Percentiles rank a stretch among this genome's conserved stretches.
Conservation (phyloP, 2,113 vertebrate species). For the Apodemus speciosus region DNA sequence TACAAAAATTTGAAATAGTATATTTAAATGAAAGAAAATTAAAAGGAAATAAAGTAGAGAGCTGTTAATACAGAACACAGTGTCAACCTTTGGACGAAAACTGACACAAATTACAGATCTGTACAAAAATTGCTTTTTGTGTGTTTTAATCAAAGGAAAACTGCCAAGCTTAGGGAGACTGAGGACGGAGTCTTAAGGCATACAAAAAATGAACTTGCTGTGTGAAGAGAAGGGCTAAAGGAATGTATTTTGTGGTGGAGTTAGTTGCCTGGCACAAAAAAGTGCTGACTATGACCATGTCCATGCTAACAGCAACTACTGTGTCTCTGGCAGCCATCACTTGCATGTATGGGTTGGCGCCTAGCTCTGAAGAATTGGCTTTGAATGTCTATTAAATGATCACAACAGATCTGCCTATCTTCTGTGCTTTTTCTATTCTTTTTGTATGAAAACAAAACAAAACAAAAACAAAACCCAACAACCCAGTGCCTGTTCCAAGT, state of each 20-base stretch:
- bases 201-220: not conserved
- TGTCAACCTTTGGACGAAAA: not conserved
- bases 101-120: not conserved
- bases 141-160: not conserved
- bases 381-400: constrained; percentile 62
- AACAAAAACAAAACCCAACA: not conserved
- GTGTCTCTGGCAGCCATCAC: not conserved
- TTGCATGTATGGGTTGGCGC: constrained; percentile 31
- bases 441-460: constrained; percentile 25
- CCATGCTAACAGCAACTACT: constrained; percentile 21
- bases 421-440: constrained; percentile 61
- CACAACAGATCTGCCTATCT: constrained; percentile 69
- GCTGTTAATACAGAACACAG: not conserved
- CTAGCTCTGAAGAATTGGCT: constrained; percentile 46
- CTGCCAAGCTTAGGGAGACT: not conserved
- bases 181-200: not conserved
- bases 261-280: not conserved
- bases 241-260: not conserved
- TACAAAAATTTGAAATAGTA: not conserved
- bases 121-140: not conserved
- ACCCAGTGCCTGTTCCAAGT: constrained; percentile 12
- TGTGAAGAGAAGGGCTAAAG: not conserved
- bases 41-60: not conserved
- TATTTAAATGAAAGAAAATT: not conserved
- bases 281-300: constrained; percentile 1